These are phyloP conservation scores for Takifugu flavidus DNA, from an alignment of 2,113 vertebrate species.

Conservation along the genomic window DNA sequence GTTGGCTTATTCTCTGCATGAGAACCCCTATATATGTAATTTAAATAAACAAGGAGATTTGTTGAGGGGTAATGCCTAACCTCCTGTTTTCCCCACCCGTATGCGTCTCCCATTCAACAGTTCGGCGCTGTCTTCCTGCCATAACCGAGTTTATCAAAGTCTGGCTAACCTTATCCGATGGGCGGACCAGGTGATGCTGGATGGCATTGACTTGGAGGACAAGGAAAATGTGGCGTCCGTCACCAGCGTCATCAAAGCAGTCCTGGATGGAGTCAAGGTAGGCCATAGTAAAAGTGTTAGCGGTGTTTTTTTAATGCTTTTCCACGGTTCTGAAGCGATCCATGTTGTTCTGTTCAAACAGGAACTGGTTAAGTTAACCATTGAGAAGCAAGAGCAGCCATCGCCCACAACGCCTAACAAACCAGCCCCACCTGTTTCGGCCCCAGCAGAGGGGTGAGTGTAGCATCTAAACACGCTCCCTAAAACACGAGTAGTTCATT, in stretches of 20 bases:
- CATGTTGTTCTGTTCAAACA: slow-evolving; percentile 47
- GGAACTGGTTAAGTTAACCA: slow-evolving; percentile 94
- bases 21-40: neutral
- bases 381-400: slow-evolving; percentile 94
- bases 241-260: slow-evolving; percentile 93
- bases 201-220: slow-evolving; percentile 92
- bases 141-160: slow-evolving; percentile 94
- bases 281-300: neutral
- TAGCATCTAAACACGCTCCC: slow-evolving; percentile 7
- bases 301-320: neutral
- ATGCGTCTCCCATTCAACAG: slow-evolving; percentile 56
- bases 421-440: slow-evolving; percentile 76
- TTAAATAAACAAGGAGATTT: neutral
- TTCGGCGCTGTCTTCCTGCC: slow-evolving; percentile 92
- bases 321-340: neutral
- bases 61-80: neutral
- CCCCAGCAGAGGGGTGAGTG: slow-evolving; percentile 83
- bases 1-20: neutral
- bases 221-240: slow-evolving; percentile 91
- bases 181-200: slow-evolving; percentile 98
- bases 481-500: neutral
- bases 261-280: slow-evolving; percentile 98
- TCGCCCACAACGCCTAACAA: slow-evolving; percentile 91
- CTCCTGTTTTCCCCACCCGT: neutral
- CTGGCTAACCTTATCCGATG: slow-evolving; percentile 96